Conservation (phyloP, 2,113 vertebrate genomes). For the Malurus elegans region DNA sequence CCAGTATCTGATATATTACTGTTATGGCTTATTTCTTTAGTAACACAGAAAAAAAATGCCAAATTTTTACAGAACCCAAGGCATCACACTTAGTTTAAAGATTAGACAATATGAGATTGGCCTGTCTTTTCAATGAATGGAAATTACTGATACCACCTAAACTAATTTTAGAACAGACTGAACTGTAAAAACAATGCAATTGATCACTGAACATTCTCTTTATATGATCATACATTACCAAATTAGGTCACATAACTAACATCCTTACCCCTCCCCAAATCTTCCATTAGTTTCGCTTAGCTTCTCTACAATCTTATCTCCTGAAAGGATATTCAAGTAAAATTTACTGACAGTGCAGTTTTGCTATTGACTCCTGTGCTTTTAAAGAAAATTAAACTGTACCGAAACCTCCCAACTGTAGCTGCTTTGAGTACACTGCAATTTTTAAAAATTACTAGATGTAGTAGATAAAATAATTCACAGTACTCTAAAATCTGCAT, state of each 20-base stretch:
- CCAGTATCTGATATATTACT: neutral
- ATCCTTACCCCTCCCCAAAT: neutral
- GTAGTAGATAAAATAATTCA: neutral
- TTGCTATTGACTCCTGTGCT: constrained; percentile 46
- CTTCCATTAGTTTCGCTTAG: neutral
- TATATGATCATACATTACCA: neutral
- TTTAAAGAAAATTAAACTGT: constrained; percentile 72
- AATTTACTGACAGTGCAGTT: constrained; percentile 54
- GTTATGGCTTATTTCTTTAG: neutral
- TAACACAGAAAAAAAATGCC: neutral
- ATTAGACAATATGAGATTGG: neutral
- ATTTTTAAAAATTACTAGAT: constrained; percentile 43
- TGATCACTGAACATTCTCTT: neutral
- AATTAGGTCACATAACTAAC: constrained; percentile 38
- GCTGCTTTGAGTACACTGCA: constrained; percentile 15
- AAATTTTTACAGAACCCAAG: neutral
- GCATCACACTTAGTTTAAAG: neutral
- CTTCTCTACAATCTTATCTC: constrained; percentile 38
- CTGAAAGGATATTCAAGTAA: constrained; percentile 27
- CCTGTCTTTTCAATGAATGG: neutral
- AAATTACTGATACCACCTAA: neutral
- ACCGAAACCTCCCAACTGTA: neutral
- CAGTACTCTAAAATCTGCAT: neutral
- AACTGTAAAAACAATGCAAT: neutral
- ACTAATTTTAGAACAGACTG: neutral